These are phyloP conservation scores for Clusia tigrina DNA, from an alignment of 2,888 invertebrate genomes.

Conservation along the genomic window DNA sequence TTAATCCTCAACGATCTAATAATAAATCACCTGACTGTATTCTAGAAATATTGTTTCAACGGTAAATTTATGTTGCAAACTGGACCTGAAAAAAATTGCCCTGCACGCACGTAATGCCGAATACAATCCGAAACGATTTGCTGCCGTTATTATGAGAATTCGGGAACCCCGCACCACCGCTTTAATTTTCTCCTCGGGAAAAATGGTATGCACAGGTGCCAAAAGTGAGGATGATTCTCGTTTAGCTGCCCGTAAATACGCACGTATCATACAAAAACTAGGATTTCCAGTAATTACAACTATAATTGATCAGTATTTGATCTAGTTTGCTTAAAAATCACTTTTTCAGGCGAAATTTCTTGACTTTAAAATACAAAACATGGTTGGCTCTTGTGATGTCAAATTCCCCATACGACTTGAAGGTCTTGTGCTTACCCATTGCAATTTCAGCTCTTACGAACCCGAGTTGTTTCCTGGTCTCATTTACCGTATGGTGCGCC, in stretches of 20 bases:
- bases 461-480: slow-evolving; percentile 98
- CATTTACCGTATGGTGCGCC: slow-evolving; percentile 98
- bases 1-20: background rate
- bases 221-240: slow-evolving; percentile 82
- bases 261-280: slow-evolving; percentile 83
- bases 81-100: slow-evolving; percentile 96
- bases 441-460: slow-evolving; percentile 87
- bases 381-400: slow-evolving; percentile 81
- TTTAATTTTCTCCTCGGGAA: slow-evolving; percentile 81
- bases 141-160: slow-evolving; percentile 97
- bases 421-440: slow-evolving; percentile 77
- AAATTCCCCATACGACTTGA: slow-evolving; percentile 80
- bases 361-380: slow-evolving; percentile 84
- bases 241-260: slow-evolving; percentile 82
- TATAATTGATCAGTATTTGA: background rate
- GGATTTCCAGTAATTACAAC: slow-evolving; percentile 73
- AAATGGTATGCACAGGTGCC: slow-evolving; percentile 86
- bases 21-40: no score
- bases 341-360: slow-evolving; percentile 78
- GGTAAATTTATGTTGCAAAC: slow-evolving; percentile 92
- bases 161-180: slow-evolving; percentile 86
- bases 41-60: slow-evolving; percentile 97
- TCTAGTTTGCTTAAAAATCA: slow-evolving; percentile 3
- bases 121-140: slow-evolving; percentile 98
- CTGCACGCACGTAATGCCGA: slow-evolving; percentile 98